Evolutionary conservation across 2,888 invertebrate genomes (phyloP).

Genomic region (Platerodrilus igneus): DNA sequence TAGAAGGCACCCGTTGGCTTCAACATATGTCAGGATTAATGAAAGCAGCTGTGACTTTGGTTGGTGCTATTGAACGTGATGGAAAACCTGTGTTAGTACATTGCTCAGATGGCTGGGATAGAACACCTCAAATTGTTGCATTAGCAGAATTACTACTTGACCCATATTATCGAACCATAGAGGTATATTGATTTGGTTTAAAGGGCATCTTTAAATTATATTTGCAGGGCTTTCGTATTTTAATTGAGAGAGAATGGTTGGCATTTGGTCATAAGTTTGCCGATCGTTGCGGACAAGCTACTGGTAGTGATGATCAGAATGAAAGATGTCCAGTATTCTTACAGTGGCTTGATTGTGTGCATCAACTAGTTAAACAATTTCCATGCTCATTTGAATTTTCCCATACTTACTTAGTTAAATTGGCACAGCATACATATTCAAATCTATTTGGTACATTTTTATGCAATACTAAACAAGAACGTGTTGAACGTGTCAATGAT

Average conservation of each 20-base stretch:
- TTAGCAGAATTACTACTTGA: constrained; percentile 89
- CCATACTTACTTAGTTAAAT: constrained; percentile 87
- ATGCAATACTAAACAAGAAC: constrained; percentile 78
- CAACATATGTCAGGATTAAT: constrained; percentile 82
- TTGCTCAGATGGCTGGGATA: constrained; percentile 98
- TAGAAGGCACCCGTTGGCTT: constrained; percentile 90
- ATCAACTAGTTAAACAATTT: constrained; percentile 84
- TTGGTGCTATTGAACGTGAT: constrained; percentile 73
- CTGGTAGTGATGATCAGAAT: constrained; percentile 81
- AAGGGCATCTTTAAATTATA: not conserved
- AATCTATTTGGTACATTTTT: constrained; percentile 96
- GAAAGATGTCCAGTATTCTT: constrained; percentile 96
- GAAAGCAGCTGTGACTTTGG: constrained; percentile 75
- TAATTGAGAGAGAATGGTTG: constrained; percentile 95
- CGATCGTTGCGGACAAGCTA: constrained; percentile 84
- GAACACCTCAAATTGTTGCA: constrained; percentile 95
- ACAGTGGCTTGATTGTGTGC: constrained; percentile 96
- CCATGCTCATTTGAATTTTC: constrained; percentile 96
- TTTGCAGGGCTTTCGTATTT: constrained; percentile 80
- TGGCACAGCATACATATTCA: constrained; percentile 92
- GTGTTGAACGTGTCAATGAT: constrained; percentile 60
- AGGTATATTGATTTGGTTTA: constrained; percentile 63
- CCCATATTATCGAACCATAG: constrained; percentile 89
- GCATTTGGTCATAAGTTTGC: constrained; percentile 98
- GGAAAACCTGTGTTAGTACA: constrained; percentile 91